These are phyloP conservation scores for Petrocephalus schoutedeni DNA, from an alignment of 2,797 vertebrate species.

Conservation along the genomic window DNA sequence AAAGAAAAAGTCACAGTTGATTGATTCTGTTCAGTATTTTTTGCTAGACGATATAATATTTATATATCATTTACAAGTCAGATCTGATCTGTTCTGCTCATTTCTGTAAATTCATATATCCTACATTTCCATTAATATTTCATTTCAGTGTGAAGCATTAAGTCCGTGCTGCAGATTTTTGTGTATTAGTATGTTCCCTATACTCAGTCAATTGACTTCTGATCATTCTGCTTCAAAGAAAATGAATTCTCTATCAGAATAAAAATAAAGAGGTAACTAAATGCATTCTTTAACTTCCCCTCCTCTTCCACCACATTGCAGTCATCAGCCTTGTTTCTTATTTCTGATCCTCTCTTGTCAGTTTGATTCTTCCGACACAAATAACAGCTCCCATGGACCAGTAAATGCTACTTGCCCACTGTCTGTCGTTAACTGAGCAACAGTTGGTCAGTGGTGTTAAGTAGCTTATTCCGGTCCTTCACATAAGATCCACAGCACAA, in stretches of 20 bases:
- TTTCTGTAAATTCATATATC: neutral
- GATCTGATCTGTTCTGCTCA: neutral
- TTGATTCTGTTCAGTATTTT: conserved; percentile 6
- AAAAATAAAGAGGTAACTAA: conserved; percentile 59
- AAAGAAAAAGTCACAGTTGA: neutral
- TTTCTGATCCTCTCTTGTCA: neutral
- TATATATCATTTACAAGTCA: neutral
- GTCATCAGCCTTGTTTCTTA: conserved; percentile 30
- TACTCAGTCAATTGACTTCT: conserved; percentile 40
- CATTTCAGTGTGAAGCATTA: neutral
- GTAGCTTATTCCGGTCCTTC: conserved; percentile 4
- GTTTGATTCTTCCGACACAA: conserved; percentile 3
- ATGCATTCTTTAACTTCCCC: conserved; percentile 31
- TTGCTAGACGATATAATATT: neutral
- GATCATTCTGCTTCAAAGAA: conserved; percentile 24
- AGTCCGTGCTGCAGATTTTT: neutral
- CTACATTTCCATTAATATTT: neutral
- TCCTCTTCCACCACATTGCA: conserved; percentile 32
- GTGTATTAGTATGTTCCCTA: conserved; percentile 30
- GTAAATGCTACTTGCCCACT: conserved; percentile 19
- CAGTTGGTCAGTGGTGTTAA: neutral
- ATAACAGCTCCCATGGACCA: conserved; percentile 20
- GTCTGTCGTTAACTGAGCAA: neutral
- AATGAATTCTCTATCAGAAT: conserved; percentile 36
- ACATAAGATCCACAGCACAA: conserved; percentile 22